These are phyloP conservation scores for Denticeps clupeoides DNA, from an alignment of 2,797 vertebrate genomes.

Conservation along the genomic window DNA sequence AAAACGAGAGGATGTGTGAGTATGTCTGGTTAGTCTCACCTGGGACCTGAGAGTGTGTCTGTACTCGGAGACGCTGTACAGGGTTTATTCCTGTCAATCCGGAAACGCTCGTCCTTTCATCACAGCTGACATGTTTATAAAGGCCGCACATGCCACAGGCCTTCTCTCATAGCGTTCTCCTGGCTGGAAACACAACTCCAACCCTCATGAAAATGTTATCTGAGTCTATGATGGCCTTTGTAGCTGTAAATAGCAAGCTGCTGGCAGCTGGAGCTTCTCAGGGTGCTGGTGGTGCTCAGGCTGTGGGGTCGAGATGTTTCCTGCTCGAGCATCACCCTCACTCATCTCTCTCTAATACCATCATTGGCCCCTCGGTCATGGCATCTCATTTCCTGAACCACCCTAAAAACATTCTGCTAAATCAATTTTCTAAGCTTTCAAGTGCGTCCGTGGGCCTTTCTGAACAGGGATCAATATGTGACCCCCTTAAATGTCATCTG, in stretches of 20 bases:
- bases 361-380: not conserved
- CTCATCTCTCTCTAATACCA: not conserved
- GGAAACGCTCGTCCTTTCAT: constrained; percentile 16
- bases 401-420: constrained; percentile 19
- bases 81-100: not conserved
- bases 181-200: too few relatives aligned
- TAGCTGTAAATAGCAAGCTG: too few relatives aligned
- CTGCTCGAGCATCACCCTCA: too few relatives aligned
- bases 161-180: too few relatives aligned
- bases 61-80: not conserved
- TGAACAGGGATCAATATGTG: constrained; percentile 56
- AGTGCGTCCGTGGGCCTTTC: constrained; percentile 60
- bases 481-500: constrained; percentile 61
- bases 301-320: too few relatives aligned
- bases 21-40: too few relatives aligned
- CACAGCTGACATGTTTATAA: constrained; percentile 25
- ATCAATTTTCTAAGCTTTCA: constrained; percentile 39
- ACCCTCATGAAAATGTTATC: too few relatives aligned
- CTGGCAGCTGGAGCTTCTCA: too few relatives aligned
- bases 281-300: too few relatives aligned
- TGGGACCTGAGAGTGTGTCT: not conserved
- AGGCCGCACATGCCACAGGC: not conserved
- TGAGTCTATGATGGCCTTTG: too few relatives aligned
- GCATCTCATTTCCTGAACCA: not conserved
- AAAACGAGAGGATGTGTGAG: not conserved